Percentiles rank a stretch among this genome's conserved stretches.
Conservation (phyloP, 2,888 invertebrate species). For the Patella ulyssiponensis region DNA sequence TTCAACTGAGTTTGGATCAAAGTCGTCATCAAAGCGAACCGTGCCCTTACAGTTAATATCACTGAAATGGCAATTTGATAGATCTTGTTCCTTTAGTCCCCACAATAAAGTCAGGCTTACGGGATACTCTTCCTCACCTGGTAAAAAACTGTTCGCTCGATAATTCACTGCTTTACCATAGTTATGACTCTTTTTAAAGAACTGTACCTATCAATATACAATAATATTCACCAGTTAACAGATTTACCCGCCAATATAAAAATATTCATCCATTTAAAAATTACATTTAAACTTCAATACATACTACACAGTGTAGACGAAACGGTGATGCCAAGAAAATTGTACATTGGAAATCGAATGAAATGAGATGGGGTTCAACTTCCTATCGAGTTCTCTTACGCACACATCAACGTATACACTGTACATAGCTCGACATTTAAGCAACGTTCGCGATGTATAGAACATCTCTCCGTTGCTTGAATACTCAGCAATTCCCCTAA, state of each 20-base stretch:
- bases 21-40: constrained; percentile 53
- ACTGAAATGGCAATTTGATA: constrained; percentile 58
- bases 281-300: too few species aligned
- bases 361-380: too few species aligned
- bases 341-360: too few species aligned
- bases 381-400: too few species aligned
- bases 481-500: too few species aligned
- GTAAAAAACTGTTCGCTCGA: constrained; percentile 46
- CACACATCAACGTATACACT: not conserved
- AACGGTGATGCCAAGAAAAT: too few species aligned
- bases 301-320: too few species aligned
- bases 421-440: too few species aligned
- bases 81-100: constrained; percentile 59
- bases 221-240: not conserved
- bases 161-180: constrained; percentile 47
- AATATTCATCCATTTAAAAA: too few species aligned
- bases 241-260: not conserved
- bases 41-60: constrained; percentile 53
- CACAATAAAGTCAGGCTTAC: constrained; percentile 54
- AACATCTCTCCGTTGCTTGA: too few species aligned
- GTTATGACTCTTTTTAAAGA: constrained; percentile 52
- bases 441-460: too few species aligned
- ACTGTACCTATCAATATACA: constrained; percentile 48
- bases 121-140: constrained; percentile 40
- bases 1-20: constrained; percentile 54